Conservation (phyloP, 2,888 invertebrate genomes). For the Agonum fuliginosum region DNA sequence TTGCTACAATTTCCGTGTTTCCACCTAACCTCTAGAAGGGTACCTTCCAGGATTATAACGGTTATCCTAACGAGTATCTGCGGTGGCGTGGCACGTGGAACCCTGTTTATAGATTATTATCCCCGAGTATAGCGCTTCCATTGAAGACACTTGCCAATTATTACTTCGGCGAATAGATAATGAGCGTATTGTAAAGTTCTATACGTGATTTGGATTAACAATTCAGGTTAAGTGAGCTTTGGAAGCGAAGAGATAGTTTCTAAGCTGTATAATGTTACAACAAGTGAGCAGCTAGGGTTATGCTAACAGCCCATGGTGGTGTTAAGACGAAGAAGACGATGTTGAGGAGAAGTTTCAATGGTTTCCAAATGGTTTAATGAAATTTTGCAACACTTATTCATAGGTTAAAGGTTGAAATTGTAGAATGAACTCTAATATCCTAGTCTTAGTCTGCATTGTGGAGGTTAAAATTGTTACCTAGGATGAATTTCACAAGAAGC, state of each 20-base stretch:
- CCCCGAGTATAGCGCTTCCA: constrained; percentile 37
- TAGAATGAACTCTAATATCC: no score
- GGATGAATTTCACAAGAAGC: no score
- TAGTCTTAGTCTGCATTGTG: no score
- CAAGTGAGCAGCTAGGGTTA: background rate
- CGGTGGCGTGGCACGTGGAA: background rate
- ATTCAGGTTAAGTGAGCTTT: constrained; percentile 42
- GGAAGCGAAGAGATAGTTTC: constrained; percentile 19
- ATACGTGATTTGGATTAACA: constrained; percentile 51
- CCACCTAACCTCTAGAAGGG: constrained; percentile 13
- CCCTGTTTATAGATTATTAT: constrained; percentile 56
- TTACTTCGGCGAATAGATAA: constrained; percentile 54
- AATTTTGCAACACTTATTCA: background rate
- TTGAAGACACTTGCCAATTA: constrained; percentile 57
- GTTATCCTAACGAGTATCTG: constrained; percentile 45
- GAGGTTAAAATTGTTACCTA: no score
- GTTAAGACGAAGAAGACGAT: background rate
- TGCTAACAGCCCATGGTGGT: background rate
- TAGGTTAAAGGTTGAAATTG: background rate
- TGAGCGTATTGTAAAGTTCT: constrained; percentile 49
- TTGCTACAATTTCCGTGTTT: background rate
- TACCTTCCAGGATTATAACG: constrained; percentile 44
- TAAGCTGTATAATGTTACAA: constrained; percentile 41
- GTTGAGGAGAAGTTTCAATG: background rate
- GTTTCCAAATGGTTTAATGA: background rate